These are phyloP conservation scores for Zaprionus vittiger DNA, from an alignment of 1,140 invertebrate genomes.

Conservation along the genomic window DNA sequence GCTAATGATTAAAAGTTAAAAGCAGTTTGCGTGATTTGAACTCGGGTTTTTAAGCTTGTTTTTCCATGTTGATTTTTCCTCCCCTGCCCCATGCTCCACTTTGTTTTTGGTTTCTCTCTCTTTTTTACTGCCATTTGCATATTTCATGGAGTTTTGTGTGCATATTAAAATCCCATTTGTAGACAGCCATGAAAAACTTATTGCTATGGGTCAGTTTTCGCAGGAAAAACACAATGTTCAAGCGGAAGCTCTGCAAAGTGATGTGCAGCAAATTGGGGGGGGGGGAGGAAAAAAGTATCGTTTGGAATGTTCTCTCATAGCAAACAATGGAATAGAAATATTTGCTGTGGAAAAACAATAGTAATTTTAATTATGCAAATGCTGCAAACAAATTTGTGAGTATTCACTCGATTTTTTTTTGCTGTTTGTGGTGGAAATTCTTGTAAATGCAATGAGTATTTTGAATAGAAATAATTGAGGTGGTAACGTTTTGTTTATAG, in stretches of 20 bases:
- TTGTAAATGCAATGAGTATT: background rate
- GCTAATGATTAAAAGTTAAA: constrained; percentile 25
- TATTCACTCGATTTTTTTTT: background rate
- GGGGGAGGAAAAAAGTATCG: background rate
- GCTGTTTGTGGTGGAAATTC: background rate
- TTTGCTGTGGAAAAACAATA: background rate
- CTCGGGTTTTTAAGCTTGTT: background rate
- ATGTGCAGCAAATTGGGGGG: background rate
- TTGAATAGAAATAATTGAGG: background rate
- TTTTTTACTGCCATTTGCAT: constrained; percentile 44
- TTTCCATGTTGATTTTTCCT: constrained; percentile 16
- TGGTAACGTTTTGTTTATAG: background rate
- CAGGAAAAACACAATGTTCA: background rate
- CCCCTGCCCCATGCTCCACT: background rate
- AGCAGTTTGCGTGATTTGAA: constrained; percentile 3
- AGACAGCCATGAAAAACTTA: constrained; percentile 38
- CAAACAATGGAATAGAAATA: background rate
- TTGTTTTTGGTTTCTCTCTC: constrained; percentile 21
- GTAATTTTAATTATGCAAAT: background rate
- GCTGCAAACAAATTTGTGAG: background rate
- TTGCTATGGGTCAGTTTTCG: constrained; percentile 40
- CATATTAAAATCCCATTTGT: constrained; percentile 50
- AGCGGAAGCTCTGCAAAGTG: background rate
- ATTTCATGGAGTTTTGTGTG: constrained; percentile 36
- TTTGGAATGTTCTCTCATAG: background rate